Evolutionary conservation across 2,113 vertebrate species (phyloP).

Genomic region (Tauraco erythrolophus): DNA sequence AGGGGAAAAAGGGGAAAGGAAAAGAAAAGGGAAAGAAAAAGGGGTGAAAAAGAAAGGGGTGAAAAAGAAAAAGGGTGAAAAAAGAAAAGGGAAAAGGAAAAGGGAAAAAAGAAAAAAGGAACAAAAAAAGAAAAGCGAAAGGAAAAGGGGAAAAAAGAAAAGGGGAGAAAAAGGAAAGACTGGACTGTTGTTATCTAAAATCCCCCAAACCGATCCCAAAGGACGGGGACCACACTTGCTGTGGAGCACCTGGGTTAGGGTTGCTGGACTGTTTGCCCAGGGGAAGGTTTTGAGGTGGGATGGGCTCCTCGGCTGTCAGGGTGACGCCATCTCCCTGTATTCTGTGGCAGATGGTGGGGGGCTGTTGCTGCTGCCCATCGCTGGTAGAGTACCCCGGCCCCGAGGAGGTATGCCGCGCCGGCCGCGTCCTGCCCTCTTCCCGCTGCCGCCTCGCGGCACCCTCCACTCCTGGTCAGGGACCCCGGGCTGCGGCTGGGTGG

Average conservation of each 20-base stretch:
- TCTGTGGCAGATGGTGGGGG: slow-evolving; percentile 73
- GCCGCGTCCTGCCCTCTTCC: background rate
- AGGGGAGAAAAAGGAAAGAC: background rate
- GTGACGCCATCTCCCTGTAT: slow-evolving; percentile 61
- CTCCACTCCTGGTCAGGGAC: background rate
- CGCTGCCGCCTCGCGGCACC: background rate
- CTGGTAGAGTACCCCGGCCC: slow-evolving; percentile 63
- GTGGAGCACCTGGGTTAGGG: background rate
- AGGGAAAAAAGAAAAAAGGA: too few relatives aligned
- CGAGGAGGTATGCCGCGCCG: slow-evolving; percentile 61
- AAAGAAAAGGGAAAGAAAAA: too few relatives aligned
- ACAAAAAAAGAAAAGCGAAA: too few relatives aligned
- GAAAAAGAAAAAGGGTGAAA: background rate
- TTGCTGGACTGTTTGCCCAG: background rate
- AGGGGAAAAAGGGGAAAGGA: too few relatives aligned
- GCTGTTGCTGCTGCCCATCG: slow-evolving; percentile 74
- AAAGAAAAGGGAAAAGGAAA: too few relatives aligned
- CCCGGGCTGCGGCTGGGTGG: background rate
- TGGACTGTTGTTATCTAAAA: background rate
- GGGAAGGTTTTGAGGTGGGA: background rate
- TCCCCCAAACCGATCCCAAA: background rate
- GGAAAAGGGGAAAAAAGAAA: background rate
- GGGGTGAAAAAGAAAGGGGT: background rate
- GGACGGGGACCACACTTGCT: background rate
- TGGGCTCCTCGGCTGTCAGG: background rate